Conservation (phyloP, 35 echinoderm and acorn worm genomes). For the Apostichopus japonicus region DNA sequence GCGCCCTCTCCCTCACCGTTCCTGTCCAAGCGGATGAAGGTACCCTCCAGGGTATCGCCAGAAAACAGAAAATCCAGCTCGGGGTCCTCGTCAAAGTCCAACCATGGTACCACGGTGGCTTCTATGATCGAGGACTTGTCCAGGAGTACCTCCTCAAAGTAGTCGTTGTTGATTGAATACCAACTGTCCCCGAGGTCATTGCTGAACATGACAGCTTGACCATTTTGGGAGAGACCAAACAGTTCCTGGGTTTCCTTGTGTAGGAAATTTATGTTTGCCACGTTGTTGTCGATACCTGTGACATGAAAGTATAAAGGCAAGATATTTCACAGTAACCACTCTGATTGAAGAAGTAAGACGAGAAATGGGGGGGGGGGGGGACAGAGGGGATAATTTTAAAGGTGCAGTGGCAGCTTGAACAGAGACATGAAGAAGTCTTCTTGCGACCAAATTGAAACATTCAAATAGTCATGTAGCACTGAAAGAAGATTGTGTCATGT, state of each 20-base stretch:
- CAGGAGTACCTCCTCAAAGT: constrained; percentile 52
- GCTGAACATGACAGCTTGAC: constrained; percentile 76
- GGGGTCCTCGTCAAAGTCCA: constrained; percentile 58
- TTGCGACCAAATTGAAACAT: no score
- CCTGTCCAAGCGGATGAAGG: constrained; percentile 4
- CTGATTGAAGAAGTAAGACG: no score
- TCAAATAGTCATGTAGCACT: no score
- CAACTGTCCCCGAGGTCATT: constrained; percentile 73
- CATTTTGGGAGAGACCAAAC: constrained; percentile 78
- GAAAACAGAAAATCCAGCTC: constrained; percentile 1
- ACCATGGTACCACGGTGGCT: constrained; percentile 65
- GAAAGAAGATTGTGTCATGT: no score
- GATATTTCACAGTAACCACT: no score
- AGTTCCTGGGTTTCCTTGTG: constrained; percentile 75
- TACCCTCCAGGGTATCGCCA: constrained; percentile 1
- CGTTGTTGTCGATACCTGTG: constrained; percentile 81
- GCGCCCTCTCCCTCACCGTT: not conserved
- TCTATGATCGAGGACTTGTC: constrained; percentile 19
- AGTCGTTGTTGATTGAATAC: constrained; percentile 68
- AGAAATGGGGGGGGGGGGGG: no score
- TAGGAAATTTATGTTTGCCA: constrained; percentile 69
- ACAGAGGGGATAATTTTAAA: no score
- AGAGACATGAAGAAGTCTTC: no score
- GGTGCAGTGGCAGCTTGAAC: no score
- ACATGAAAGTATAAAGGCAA: no score